Evolutionary conservation across 1,140 invertebrate genomes (phyloP), one percentile per base, ranked within the genome.

Genomic region (Nomia melanderi): DNA sequence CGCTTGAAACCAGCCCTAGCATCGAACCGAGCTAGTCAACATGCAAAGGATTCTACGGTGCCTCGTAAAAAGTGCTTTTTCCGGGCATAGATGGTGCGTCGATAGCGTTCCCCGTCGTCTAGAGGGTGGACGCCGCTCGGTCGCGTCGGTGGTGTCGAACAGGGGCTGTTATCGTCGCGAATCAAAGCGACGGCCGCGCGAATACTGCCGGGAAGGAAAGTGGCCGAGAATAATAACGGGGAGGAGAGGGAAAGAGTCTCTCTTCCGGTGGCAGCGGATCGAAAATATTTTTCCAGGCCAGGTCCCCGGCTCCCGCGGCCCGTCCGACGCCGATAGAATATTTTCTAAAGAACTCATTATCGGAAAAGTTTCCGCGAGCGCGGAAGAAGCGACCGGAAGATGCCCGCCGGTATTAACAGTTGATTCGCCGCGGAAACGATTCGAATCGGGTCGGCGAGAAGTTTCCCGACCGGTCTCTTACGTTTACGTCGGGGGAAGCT

Each of bases 241-340:
- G 62, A 56, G 67, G 62, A 29, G 27, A 50, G 4, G 41, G 27
- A n/a, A n/a, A n/a, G 14, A 44, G 25, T 29, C 29, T 31, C 39
- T 44, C n/a, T 36, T 62, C 54, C 25, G 12, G 33, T n/a, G 39
- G 47, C 65, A 27, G 59, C 54, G 53, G 36, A 77, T 72, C 67
- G 67, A 89, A 88, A 88, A 85, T 87, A 85, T 88, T 88, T 88
- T 86, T 81, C 81, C 77, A 82, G 63, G 57, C 80, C n/a, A n/a
- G n/a, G 77, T 62, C 73, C 75, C 73, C 69, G 84, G 85, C 85
- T 86, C 88, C 70, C 79, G 60, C 62, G 77, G 71, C 77, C 83
- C 83, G 83, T 62, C 69, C 64, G 57, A 27, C 63, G 77, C 66
- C 78, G 81, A 89, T 85, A 82, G 86, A 86, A 88, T 88, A 75